phyloP scores from a whole-genome alignment of 2,888 invertebrate genomes.

The Heliconius cydno region DNA sequence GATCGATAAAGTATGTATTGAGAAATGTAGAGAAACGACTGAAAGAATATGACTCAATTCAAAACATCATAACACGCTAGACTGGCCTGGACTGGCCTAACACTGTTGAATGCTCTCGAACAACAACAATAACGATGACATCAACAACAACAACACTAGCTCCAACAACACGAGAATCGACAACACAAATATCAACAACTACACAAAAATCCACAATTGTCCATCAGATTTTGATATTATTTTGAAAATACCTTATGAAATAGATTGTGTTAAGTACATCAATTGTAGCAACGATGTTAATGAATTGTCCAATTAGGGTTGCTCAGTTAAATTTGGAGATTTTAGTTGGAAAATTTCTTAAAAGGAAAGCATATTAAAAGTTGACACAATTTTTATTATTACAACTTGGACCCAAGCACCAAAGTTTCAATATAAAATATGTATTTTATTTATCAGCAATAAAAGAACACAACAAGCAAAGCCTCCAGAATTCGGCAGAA shows the following conservation, averaged over 20 bases:
- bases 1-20: background rate
- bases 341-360: constrained; percentile 29
- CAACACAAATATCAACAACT: constrained; percentile 29
- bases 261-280: constrained; percentile 61
- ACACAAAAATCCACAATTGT: constrained; percentile 50
- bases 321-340: constrained; percentile 59
- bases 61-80: background rate
- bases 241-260: constrained; percentile 58
- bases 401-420: background rate
- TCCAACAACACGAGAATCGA: constrained; percentile 33
- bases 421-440: no score
- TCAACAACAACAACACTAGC: constrained; percentile 36
- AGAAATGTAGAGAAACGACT: background rate
- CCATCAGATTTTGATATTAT: constrained; percentile 55
- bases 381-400: background rate
- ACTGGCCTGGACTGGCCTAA: constrained; percentile 38
- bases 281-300: constrained; percentile 58
- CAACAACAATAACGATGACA: constrained; percentile 41
- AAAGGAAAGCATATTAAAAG: background rate
- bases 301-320: constrained; percentile 53
- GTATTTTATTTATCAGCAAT: no score
- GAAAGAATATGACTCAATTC: background rate
- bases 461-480: no score
- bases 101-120: constrained; percentile 24
- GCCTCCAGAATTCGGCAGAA: no score